A percentile compares a stretch with the other conserved stretches of the same genome.
Evolutionary conservation across 2,797 vertebrate species (phyloP).

Genomic region (Poeciliopsis presidionis): DNA sequence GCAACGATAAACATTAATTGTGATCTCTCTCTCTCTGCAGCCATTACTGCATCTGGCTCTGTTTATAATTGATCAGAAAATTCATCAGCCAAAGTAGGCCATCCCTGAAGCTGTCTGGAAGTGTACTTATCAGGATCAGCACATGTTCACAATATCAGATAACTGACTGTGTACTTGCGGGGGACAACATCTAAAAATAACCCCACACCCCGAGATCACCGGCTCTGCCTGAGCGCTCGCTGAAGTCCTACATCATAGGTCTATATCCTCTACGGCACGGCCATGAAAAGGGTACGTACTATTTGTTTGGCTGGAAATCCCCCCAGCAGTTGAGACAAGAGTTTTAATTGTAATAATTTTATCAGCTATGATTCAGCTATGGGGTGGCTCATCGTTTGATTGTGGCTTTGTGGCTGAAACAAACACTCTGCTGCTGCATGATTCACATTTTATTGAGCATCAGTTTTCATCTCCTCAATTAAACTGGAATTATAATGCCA

Average conservation of each 20-base stretch:
- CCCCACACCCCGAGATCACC: constrained; percentile 68
- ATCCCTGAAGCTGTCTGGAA: constrained; percentile 58
- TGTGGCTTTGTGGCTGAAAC: constrained; percentile 18
- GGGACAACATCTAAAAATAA: constrained; percentile 82
- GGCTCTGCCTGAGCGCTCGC: constrained; percentile 66
- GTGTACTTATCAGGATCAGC: constrained; percentile 73
- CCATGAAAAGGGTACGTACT: constrained; percentile 78
- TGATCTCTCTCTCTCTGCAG: background rate
- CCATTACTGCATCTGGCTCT: background rate
- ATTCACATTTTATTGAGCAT: constrained; percentile 6
- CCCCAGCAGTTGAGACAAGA: constrained; percentile 30
- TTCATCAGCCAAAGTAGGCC: constrained; percentile 47
- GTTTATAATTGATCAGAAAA: background rate
- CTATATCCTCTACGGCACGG: constrained; percentile 60
- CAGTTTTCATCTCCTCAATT: background rate
- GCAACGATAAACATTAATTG: too few relatives aligned
- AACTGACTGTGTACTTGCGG: constrained; percentile 80
- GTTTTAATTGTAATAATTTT: constrained; percentile 38
- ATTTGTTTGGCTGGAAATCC: constrained; percentile 63
- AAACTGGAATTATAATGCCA: background rate
- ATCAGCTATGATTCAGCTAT: constrained; percentile 22
- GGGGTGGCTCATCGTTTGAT: constrained; percentile 13
- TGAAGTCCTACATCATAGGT: constrained; percentile 69
- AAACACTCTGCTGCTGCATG: constrained; percentile 7
- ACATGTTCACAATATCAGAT: constrained; percentile 81